Base-by-base conservation (phyloP, 2,113 vertebrate genomes). In the Cyprinodon brontotheroides region DNA sequence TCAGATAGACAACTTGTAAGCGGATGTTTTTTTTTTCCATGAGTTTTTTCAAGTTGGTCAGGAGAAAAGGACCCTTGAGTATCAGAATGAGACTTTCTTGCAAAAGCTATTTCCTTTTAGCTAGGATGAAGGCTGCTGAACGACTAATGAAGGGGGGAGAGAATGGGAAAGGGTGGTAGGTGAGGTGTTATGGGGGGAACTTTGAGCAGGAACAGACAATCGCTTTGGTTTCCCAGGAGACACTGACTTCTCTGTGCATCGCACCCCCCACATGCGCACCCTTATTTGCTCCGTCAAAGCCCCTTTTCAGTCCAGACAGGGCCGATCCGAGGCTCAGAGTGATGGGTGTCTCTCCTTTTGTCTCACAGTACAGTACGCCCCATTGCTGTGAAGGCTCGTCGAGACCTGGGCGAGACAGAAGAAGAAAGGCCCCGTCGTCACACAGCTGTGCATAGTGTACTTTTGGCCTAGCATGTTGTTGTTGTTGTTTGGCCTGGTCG, bases 271-370 rank as follows among this genome's bases (percentile, higher is more conserved):
- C 38, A 64, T 41, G 22, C 64, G 22, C 40, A 65, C 81, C 78
- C 79, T 65, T 80, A 85, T 89, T 86, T 79, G 72, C 87, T 77
- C 87, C 91, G 83, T 92, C 90, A 91, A 93, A 93, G 89, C 91
- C 50, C 14, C 92, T 92, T 93, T 94, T 93, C 90, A 92, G 78
- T 73, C 90, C 87, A 89, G 91, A 94, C 94, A 92, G 92, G 87
- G 87, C 80, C 87, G 89, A 92, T 90, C 90, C 86, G 87, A 76
- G 85, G 86, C 89, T 88, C 83, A 91, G 93, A 94, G 92, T 93
- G 93, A 94, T 94, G 93, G 91, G 89, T 89, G 92, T 94, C 94
- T 94, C 80, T 71, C 87, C 93, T 78, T 94, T 94, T 94, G 94
- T 94, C 83, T 73, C 78, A 76, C 37, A 20, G 88, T 94, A 93